Percentiles rank a stretch among this genome's conserved stretches.
Conservation (phyloP, 2,113 vertebrate species). For the Epinephelus lanceolatus region DNA sequence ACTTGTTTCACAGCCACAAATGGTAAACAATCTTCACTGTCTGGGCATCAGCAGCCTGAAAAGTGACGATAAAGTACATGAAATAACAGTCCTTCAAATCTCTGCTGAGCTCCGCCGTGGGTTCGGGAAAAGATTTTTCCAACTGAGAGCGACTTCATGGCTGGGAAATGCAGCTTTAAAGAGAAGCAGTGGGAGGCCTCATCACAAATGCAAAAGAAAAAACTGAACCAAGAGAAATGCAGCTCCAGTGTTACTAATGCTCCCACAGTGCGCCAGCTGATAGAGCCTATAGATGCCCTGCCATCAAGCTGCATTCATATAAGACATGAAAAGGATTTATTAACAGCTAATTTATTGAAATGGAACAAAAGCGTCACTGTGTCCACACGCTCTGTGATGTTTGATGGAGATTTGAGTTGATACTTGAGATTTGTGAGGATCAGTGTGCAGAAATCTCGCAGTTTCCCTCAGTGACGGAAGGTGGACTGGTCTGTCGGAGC, state of each 20-base stretch:
- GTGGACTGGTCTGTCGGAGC: slow-evolving; percentile 17
- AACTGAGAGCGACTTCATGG: slow-evolving; percentile 51
- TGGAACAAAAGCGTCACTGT: slow-evolving; percentile 4
- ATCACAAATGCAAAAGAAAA: slow-evolving; percentile 45
- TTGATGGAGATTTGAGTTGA: slow-evolving; percentile 1
- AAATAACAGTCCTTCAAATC: slow-evolving; percentile 55
- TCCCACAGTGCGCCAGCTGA: slow-evolving; percentile 27
- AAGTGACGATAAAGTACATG: slow-evolving; percentile 60
- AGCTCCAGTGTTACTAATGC: slow-evolving; percentile 48
- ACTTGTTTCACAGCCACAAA: slow-evolving; percentile 48
- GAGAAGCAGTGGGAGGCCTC: slow-evolving; percentile 61
- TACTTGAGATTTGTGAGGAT: slow-evolving; percentile 6
- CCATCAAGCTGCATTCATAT: slow-evolving; percentile 5
- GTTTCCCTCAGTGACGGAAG: background rate
- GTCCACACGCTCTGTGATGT: slow-evolving; percentile 19
- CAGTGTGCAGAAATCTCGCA: background rate
- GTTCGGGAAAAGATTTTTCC: slow-evolving; percentile 31
- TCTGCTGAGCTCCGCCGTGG: slow-evolving; percentile 28
- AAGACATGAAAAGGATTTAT: slow-evolving; percentile 54
- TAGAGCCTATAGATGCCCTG: slow-evolving; percentile 31
- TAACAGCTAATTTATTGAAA: slow-evolving; percentile 44
- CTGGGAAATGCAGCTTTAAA: slow-evolving; percentile 53
- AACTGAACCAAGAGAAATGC: slow-evolving; percentile 17
- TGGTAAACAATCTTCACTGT: slow-evolving; percentile 40
- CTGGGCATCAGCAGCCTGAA: slow-evolving; percentile 54